Percentiles rank a stretch among this genome's conserved stretches.
phyloP scores from a whole-genome alignment of 2,888 invertebrate genomes.

The Tipula confusa region DNA sequence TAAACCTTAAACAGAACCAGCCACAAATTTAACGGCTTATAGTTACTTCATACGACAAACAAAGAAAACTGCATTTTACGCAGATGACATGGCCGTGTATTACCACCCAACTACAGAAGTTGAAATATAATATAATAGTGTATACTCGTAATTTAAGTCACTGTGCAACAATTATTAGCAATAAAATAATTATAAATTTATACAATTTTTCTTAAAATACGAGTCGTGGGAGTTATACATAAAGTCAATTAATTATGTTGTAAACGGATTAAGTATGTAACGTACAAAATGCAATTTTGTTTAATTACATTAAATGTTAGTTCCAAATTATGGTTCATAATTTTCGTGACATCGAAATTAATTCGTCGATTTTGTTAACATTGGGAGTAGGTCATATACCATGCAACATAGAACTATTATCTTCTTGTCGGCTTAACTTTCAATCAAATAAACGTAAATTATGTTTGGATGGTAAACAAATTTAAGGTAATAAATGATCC shows the following conservation, averaged over 20 bases:
- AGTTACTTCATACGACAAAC: no score
- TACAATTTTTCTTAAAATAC: background rate
- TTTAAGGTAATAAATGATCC: no score
- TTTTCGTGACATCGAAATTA: background rate
- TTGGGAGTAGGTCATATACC: background rate
- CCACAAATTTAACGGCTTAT: no score
- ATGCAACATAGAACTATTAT: no score
- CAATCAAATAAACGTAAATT: no score
- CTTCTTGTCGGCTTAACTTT: no score
- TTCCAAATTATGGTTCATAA: background rate
- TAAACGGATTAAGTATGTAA: background rate
- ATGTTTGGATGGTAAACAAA: no score
- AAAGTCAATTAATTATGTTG: background rate
- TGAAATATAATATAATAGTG: no score
- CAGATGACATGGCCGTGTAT: no score
- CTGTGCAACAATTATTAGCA: slow-evolving; percentile 12
- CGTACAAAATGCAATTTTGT: background rate
- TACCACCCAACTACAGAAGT: no score
- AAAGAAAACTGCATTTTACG: no score
- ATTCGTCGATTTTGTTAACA: background rate
- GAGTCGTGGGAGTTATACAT: background rate
- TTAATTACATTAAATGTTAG: background rate
- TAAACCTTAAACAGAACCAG: no score
- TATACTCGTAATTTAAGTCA: background rate
- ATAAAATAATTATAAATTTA: background rate